Conservation (phyloP, 2,797 vertebrate genomes). For the Rhinophrynus dorsalis region DNA sequence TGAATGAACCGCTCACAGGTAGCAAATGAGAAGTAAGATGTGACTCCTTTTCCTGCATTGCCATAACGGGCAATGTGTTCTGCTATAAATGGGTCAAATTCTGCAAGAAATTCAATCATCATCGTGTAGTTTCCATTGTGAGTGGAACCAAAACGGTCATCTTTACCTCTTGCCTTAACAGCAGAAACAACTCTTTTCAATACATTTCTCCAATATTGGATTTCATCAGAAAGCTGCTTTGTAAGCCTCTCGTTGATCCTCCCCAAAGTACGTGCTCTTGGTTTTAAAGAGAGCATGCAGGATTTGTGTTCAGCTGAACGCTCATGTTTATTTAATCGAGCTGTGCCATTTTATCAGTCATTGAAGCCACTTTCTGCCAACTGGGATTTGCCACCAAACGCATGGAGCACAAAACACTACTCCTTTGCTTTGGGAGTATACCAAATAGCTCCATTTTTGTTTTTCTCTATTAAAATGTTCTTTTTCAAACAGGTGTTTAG, state of each 20-base stretch:
- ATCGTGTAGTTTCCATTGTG: background rate
- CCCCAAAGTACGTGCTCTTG: background rate
- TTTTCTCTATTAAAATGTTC: conserved; percentile 1
- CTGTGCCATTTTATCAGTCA: background rate
- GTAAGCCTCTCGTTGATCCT: background rate
- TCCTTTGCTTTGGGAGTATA: background rate
- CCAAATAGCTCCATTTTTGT: background rate
- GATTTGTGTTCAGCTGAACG: too few species aligned
- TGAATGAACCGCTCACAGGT: background rate
- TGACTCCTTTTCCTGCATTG: background rate
- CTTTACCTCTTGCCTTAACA: background rate
- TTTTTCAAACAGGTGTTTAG: conserved; percentile 1
- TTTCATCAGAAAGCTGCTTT: too few species aligned
- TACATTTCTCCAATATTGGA: conserved; percentile 8
- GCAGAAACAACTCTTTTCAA: background rate
- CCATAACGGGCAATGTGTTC: background rate
- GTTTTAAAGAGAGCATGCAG: background rate
- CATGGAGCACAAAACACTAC: background rate
- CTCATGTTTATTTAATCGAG: conserved; percentile 7
- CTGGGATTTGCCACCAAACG: background rate
- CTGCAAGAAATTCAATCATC: background rate
- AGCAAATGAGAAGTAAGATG: background rate
- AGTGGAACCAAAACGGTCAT: background rate
- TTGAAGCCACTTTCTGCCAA: too few species aligned
- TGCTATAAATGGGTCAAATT: background rate